Conservation (phyloP, 2,113 vertebrate species). For the Zapornia atra region DNA sequence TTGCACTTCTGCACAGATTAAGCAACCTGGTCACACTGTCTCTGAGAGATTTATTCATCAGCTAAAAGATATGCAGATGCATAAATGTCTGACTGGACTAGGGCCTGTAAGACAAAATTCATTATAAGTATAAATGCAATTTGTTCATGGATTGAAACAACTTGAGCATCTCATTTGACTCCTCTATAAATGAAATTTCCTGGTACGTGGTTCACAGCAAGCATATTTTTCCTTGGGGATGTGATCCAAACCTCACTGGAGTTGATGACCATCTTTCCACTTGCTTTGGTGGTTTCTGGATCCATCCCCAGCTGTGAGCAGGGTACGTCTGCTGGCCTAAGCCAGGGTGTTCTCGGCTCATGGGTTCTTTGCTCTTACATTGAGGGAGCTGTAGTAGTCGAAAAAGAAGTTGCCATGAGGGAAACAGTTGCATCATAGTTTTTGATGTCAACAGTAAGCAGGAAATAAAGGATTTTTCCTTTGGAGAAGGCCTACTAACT, state of each 20-base stretch:
- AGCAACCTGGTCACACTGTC: not conserved
- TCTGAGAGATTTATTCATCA: constrained; percentile 15
- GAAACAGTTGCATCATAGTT: not conserved
- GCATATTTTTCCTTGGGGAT: not conserved
- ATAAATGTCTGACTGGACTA: constrained; percentile 27
- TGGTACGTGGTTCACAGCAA: not conserved
- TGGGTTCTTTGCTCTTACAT: accelerated
- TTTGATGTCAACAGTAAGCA: not conserved
- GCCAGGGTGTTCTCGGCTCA: not conserved
- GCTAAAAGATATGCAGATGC: constrained; percentile 30
- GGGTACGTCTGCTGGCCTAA: accelerated
- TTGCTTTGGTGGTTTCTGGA: not conserved
- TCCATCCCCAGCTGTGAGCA: accelerated
- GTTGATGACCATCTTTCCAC: not conserved
- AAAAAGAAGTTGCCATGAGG: not conserved
- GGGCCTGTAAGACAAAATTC: constrained; percentile 36
- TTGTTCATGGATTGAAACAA: constrained; percentile 9
- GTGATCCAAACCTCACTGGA: not conserved
- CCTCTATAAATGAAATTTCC: constrained; percentile 6
- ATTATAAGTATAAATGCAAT: not conserved
- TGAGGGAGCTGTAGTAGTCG: not conserved
- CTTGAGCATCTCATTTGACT: constrained; percentile 19
- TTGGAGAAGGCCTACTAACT: accelerated
- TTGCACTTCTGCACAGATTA: not conserved
- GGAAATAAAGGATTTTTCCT: not conserved